Conservation (phyloP, 2,113 vertebrate genomes). For the Stegastes partitus region DNA sequence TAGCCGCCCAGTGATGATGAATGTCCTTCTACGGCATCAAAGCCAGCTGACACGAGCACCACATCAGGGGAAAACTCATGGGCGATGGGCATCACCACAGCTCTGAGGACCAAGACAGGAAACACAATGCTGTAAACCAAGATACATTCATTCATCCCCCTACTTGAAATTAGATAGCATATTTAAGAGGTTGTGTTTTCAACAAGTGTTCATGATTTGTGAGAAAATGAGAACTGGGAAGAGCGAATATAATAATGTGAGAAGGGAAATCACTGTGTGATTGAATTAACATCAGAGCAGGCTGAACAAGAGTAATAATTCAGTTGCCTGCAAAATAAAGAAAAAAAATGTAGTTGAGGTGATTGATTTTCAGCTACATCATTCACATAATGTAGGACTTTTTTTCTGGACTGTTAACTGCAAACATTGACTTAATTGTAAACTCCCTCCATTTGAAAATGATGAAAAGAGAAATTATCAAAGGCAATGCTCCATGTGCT, state of each 20-base stretch:
- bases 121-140: conserved; percentile 16
- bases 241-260: conserved; percentile 15
- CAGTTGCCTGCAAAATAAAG: conserved; percentile 28
- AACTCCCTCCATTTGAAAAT: conserved; percentile 60
- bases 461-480: conserved; percentile 73
- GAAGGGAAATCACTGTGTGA: conserved; percentile 29
- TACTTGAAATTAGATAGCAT: conserved; percentile 21
- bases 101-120: conserved; percentile 79
- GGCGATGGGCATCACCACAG: conserved; percentile 95
- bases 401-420: conserved; percentile 49
- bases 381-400: conserved; percentile 19
- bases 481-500: conserved; percentile 62
- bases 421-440: conserved; percentile 62
- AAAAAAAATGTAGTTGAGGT: background rate
- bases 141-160: conserved; percentile 15
- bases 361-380: conserved; percentile 39
- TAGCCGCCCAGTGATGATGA: conserved; percentile 89
- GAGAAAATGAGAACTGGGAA: conserved; percentile 18
- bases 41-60: conserved; percentile 94
- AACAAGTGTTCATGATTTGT: conserved; percentile 65
- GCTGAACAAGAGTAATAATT: conserved; percentile 27
- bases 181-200: conserved; percentile 32
- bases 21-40: conserved; percentile 93
- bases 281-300: conserved; percentile 28
- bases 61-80: conserved; percentile 93